These are phyloP conservation scores for Rhea americana DNA, from an alignment of 2,113 vertebrate species.

Conservation along the genomic window DNA sequence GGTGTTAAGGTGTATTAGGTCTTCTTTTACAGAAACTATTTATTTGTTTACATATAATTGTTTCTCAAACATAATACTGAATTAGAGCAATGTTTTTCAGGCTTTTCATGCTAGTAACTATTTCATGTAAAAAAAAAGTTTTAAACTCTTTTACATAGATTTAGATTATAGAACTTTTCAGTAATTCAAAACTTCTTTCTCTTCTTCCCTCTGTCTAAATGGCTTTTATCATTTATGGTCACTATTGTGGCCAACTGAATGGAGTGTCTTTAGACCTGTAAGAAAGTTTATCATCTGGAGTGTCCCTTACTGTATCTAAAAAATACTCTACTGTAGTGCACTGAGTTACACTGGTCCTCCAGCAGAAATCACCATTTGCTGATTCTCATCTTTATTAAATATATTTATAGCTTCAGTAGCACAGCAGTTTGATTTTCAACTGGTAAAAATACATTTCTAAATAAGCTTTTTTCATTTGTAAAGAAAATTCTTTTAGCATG, in stretches of 20 bases:
- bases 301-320: not conserved
- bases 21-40: not conserved
- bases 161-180: not conserved
- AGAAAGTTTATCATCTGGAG: not conserved
- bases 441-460: not conserved
- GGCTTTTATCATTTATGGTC: not conserved
- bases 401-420: not conserved
- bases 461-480: not conserved
- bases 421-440: not conserved
- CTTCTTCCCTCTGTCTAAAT: not conserved
- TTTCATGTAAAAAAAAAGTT: not conserved
- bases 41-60: not conserved
- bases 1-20: not conserved
- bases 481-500: not conserved
- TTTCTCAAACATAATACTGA: not conserved
- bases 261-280: not conserved
- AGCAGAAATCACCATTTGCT: not conserved
- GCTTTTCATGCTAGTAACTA: not conserved
- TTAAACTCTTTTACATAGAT: not conserved
- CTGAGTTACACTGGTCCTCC: not conserved
- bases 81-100: not conserved
- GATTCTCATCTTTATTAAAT: not conserved
- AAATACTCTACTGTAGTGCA: not conserved
- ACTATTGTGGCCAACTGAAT: not conserved
- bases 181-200: not conserved